Conservation (phyloP, 1,140 invertebrate species). For the Hetaerina americana region DNA sequence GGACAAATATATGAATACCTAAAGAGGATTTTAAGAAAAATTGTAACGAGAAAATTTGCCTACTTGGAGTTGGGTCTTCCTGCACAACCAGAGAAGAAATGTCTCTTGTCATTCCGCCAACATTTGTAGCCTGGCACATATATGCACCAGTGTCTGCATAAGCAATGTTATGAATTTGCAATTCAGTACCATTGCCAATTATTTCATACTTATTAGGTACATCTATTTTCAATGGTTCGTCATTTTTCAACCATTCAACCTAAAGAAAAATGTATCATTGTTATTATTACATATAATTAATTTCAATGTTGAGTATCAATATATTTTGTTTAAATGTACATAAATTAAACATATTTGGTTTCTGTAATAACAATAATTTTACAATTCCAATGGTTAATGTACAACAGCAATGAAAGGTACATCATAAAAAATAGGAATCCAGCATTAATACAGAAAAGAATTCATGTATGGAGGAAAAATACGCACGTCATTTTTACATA, state of each 20-base stretch:
- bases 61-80: conserved; percentile 51
- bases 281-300: background rate
- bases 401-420: too few relatives aligned
- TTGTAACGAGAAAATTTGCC: conserved; percentile 21
- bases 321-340: background rate
- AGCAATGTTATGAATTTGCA: conserved; percentile 49
- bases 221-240: conserved; percentile 44
- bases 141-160: conserved; percentile 65
- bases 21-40: too few relatives aligned
- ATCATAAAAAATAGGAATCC: too few relatives aligned
- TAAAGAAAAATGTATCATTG: conserved; percentile 15
- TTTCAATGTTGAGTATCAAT: background rate
- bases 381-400: too few relatives aligned
- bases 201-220: conserved; percentile 44
- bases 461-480: too few relatives aligned
- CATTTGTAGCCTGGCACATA: conserved; percentile 60
- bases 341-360: too few relatives aligned
- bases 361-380: too few relatives aligned
- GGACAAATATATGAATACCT: too few relatives aligned
- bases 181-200: conserved; percentile 54
- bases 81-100: conserved; percentile 58
- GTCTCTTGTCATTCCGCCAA: conserved; percentile 53
- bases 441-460: too few relatives aligned
- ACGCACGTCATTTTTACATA: too few relatives aligned
- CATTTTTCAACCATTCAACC: conserved; percentile 60